Evolutionary conservation across 2,113 vertebrate species (phyloP), one percentile per base, ranked within the genome.

Genomic region (Atractosteus spatula): DNA sequence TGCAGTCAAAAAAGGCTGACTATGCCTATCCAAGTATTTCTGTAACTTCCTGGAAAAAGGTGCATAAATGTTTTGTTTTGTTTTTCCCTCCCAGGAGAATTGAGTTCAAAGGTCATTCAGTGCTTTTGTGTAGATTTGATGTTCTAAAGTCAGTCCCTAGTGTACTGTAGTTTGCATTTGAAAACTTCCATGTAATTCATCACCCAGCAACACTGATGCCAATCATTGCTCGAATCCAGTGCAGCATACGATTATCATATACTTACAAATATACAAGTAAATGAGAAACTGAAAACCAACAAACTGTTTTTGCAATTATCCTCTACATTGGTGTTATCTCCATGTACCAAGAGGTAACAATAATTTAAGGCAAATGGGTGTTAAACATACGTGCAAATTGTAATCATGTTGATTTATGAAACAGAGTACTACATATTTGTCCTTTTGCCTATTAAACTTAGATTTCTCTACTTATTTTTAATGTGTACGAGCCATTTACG

Each of bases 171-270:
- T 65, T 65, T 41, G 62, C 29, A 41, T 65, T 29, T 17, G n/a
- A 65, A 65, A 65, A 65, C 62, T 29, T 41, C 62, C 62, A 65
- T 65, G 62, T 65, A 65, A 65, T 65, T 65, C 62, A 17, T 65
- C 62, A 65, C 8, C 62, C n/a, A 17, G 62, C 41, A 29, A 65
- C 62, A 65, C 62, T 65, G 41, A 65, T 65, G 62, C 62, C 62
- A 65, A 65, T 2, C 62, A 65, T 41, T 65, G 62, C 29, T 65
- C 29, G 11, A 65, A 41, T 65, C 17, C 62, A 65, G 29, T 17
- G 41, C 29, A 7, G 17, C 17, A 65, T 11, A 65, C 17, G 8
- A n/a, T 43, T 17, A 65, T 65, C 62, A 65, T 43, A n/a, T 41
- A 65, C 47, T 51, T 51, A 51, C 47, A 51, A 51, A 51, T 51